Evolutionary conservation across 2,888 invertebrate species (phyloP).

Genomic region (Eupithecia abbreviata): DNA sequence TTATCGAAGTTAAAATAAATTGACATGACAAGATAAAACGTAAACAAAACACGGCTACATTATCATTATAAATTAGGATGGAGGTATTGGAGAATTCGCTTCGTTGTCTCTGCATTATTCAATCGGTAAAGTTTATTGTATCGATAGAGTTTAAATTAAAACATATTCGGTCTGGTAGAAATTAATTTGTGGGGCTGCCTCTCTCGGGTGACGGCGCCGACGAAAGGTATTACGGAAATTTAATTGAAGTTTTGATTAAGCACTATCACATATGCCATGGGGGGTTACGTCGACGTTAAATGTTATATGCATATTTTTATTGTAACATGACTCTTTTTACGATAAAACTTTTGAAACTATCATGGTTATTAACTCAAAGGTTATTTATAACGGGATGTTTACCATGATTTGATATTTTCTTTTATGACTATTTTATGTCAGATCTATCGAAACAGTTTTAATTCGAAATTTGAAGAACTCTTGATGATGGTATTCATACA

Average conservation of each 20-base stretch:
- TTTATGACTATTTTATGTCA: neutral
- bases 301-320: neutral
- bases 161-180: conserved; percentile 64
- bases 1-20: neutral
- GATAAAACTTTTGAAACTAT: too few relatives aligned
- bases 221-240: conserved; percentile 78
- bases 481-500: neutral
- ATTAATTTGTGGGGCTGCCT: conserved; percentile 66
- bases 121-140: neutral
- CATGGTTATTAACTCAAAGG: too few relatives aligned
- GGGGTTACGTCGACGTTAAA: conserved; percentile 43
- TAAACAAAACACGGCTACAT: neutral
- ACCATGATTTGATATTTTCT: too few relatives aligned
- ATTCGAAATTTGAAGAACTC: neutral
- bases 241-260: conserved; percentile 81
- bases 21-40: neutral
- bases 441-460: neutral
- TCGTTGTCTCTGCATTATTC: neutral
- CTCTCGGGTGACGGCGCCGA: conserved; percentile 62
- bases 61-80: neutral
- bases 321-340: neutral
- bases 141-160: conserved; percentile 56
- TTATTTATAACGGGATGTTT: too few relatives aligned
- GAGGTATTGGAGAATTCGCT: neutral
- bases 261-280: conserved; percentile 65